Percentiles rank a stretch among this genome's conserved stretches.
Evolutionary conservation across 2,113 vertebrate species (phyloP).

Genomic region (Mirza zaza): DNA sequence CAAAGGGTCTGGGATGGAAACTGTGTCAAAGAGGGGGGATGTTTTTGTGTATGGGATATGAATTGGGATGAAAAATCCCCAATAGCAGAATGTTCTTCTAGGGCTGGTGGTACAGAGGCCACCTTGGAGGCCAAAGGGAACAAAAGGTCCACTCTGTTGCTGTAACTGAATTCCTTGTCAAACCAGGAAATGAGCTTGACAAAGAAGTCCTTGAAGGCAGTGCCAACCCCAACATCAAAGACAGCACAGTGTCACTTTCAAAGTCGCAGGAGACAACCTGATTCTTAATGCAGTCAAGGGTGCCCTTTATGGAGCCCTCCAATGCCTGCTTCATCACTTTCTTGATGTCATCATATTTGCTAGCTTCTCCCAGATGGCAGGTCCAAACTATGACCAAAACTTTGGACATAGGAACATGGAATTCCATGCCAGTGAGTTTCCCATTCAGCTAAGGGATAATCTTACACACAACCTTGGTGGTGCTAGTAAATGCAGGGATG

Average conservation of each 20-base stretch:
- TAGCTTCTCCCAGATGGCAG: not conserved
- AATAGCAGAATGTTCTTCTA: not conserved
- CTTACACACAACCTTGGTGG: too few relatives aligned
- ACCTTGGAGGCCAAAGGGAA: not conserved
- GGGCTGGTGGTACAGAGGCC: not conserved
- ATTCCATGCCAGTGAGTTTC: not conserved
- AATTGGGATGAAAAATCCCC: not conserved
- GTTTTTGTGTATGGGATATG: not conserved
- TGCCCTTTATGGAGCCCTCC: not conserved
- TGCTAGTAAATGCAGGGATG: not conserved
- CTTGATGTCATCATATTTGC: not conserved
- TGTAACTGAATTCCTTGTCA: not conserved
- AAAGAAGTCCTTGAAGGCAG: not conserved
- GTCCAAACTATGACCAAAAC: not conserved
- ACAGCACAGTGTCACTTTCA: not conserved
- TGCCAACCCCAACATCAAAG: not conserved
- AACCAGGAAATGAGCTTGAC: not conserved
- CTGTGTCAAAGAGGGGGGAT: not conserved
- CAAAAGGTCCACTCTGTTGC: not conserved
- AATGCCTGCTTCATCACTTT: not conserved
- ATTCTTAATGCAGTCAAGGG: not conserved
- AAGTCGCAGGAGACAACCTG: not conserved
- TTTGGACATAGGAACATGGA: not conserved
- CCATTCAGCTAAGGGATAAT: not conserved
- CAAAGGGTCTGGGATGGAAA: not conserved